These are phyloP conservation scores for Zapus hudsonius DNA, from an alignment of 2,113 vertebrate species.

Conservation along the genomic window DNA sequence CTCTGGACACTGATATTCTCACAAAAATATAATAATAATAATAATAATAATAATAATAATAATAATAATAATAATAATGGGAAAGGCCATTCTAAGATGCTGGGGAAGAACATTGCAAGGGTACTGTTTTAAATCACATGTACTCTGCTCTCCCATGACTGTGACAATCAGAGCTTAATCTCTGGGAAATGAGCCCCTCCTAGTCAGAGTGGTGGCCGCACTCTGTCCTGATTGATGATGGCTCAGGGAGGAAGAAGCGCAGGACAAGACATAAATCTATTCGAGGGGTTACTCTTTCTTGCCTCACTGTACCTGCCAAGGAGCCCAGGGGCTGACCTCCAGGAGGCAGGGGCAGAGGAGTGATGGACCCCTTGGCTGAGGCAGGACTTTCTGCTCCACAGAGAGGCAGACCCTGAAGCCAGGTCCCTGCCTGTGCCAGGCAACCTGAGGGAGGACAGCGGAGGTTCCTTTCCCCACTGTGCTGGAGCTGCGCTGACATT, in stretches of 20 bases:
- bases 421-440: too few relatives aligned
- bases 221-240: not conserved
- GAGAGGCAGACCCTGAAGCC: not conserved
- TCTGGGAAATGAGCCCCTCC: not conserved
- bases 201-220: fast-evolving
- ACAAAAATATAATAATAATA: not conserved
- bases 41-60: too few relatives aligned
- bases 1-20: not conserved
- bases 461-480: too few relatives aligned
- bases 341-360: not conserved
- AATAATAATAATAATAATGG: not conserved
- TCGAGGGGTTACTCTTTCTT: not conserved
- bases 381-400: not conserved
- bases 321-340: not conserved
- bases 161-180: not conserved
- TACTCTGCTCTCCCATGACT: not conserved
- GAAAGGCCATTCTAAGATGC: not conserved
- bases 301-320: not conserved
- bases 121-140: not conserved
- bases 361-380: fast-evolving
- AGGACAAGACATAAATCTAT: not conserved
- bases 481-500: too few relatives aligned
- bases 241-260: not conserved
- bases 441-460: too few relatives aligned
- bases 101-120: not conserved